Base-by-base conservation (phyloP, 2,113 vertebrate species). In the Urocynchramus pylzowi region DNA sequence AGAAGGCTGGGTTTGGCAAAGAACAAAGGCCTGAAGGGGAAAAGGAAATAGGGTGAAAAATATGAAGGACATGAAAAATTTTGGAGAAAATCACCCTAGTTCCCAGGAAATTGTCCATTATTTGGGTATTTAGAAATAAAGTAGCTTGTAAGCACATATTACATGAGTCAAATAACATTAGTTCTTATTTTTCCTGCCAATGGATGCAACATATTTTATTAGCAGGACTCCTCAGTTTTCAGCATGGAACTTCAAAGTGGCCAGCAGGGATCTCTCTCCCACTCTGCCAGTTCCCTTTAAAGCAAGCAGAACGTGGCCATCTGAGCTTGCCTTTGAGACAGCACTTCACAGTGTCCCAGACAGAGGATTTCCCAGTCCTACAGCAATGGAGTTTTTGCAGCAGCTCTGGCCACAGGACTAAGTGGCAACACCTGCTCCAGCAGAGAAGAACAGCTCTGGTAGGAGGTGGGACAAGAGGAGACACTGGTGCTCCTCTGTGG, bases 391-490 rank as follows among this genome's bases (percentile, higher is more conserved):
- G 79, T 44, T 75, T 81, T 76, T 93, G 85, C 79, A 93, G 92
- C 65, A 95, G 91, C 61, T 91, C 68, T 88, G 83, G 83, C 84
- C 76, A 19, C 84, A 89, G 60, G 85, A 84, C 91, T 95, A 89
- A 93, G 94, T 2, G 2, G 41, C 33, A 87, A 33, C 35, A 57
- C 69, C 28, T 3, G 3, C 67, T 85, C 73, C 49, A 93, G 95
- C 16, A 39, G 5, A 7, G 35, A 95, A 84, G 53, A 80, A 75
- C 70, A 30, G 63, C 41, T 69, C 74, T 71, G 39, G 42, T 8
- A 82, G 92, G 89, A 96, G 90, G 76, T 92, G 86, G 87, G 85
- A 95, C 63, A 70, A 90, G 80, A n/a, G 42, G 76, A 77, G 65
- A 80, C 67, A 44, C 53, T 61, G 84, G 74, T 45, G 80, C 50